Evolutionary conservation across 2,113 vertebrate genomes (phyloP).

Genomic region (Thomomys bottae): DNA sequence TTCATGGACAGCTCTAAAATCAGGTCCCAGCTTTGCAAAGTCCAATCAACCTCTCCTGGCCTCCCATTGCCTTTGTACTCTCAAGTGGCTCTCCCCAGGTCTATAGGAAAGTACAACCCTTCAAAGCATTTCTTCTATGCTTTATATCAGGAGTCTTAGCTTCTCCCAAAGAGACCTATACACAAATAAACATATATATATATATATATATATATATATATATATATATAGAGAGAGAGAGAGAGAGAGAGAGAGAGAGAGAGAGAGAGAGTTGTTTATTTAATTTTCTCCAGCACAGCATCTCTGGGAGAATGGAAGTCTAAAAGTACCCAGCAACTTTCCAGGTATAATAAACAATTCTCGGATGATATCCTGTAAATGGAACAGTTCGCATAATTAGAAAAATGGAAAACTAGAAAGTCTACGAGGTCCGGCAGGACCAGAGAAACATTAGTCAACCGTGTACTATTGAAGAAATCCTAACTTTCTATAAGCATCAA

Average conservation of each 20-base stretch:
- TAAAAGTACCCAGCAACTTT: conserved; percentile 19
- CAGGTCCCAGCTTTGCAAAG: neutral
- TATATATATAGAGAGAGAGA: no score
- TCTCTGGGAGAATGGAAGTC: neutral
- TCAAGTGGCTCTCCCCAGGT: neutral
- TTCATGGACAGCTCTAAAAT: neutral
- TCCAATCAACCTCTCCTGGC: neutral
- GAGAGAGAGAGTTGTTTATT: no score
- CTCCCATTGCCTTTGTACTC: neutral
- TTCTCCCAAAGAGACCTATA: neutral
- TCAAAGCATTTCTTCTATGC: conserved; percentile 10
- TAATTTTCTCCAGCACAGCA: neutral
- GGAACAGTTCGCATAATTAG: neutral
- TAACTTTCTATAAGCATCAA: neutral
- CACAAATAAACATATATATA: conserved; percentile 7
- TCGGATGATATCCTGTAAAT: neutral
- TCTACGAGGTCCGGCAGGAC: neutral
- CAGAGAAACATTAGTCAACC: neutral
- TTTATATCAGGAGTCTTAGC: neutral
- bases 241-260: no score
- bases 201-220: no score
- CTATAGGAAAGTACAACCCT: neutral
- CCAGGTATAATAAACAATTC: neutral
- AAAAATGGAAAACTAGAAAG: conserved; percentile 28
- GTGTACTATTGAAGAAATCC: neutral